A percentile compares a stretch with the other conserved stretches of the same genome.
Conservation (phyloP, 2,888 invertebrate genomes). For the Calameuta idolon region DNA sequence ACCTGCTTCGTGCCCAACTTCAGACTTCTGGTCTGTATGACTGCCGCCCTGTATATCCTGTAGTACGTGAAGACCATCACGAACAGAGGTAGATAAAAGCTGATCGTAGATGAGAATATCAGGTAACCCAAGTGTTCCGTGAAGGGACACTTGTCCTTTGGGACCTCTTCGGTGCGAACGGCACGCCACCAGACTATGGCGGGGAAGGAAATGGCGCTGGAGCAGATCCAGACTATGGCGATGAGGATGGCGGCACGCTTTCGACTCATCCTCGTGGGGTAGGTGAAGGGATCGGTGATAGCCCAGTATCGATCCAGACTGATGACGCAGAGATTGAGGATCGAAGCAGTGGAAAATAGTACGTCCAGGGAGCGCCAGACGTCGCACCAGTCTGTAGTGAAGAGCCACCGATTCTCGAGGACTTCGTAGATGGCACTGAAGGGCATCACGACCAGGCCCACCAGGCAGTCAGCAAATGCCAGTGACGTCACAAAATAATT, state of each 20-base stretch:
- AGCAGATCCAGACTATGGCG: constrained; percentile 95
- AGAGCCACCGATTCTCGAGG: constrained; percentile 91
- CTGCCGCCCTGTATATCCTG: constrained; percentile 94
- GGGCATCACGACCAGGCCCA: constrained; percentile 98
- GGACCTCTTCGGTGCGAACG: constrained; percentile 83
- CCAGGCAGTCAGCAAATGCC: constrained; percentile 96
- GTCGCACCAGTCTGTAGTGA: constrained; percentile 96
- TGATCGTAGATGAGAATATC: constrained; percentile 96
- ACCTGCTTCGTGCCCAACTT: constrained; percentile 93
- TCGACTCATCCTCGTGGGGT: constrained; percentile 94
- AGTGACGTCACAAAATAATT: constrained; percentile 98
- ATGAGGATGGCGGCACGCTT: constrained; percentile 88
- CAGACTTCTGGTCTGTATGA: constrained; percentile 89
- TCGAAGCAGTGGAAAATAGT: constrained; percentile 96
- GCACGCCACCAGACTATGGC: constrained; percentile 98
- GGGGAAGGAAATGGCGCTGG: constrained; percentile 97
- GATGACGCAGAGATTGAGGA: constrained; percentile 96
- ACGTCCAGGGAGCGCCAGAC: constrained; percentile 98
- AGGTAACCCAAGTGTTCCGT: constrained; percentile 97
- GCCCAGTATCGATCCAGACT: constrained; percentile 98
- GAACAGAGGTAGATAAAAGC: constrained; percentile 95
- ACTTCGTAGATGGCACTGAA: constrained; percentile 93
- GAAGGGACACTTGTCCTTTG: constrained; percentile 91
- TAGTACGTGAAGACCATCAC: constrained; percentile 99
- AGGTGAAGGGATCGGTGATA: constrained; percentile 97